A percentile compares a stretch with the other conserved stretches of the same genome.
These are phyloP conservation scores for Morpho helenor DNA, from an alignment of 2,888 invertebrate genomes.

Conservation along the genomic window DNA sequence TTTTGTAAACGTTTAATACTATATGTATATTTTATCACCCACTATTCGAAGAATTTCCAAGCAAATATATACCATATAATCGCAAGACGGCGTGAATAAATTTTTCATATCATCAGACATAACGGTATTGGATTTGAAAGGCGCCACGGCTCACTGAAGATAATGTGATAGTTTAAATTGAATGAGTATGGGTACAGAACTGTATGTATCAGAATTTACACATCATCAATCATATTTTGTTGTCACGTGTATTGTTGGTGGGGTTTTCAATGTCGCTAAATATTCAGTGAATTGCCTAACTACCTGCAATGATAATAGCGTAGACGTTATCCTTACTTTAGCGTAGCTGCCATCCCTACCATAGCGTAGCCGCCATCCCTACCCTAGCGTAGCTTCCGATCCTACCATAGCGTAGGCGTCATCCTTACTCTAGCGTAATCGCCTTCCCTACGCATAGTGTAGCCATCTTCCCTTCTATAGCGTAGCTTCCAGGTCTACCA, in stretches of 20 bases:
- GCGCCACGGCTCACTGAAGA: constrained; percentile 11
- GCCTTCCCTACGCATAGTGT: too few species aligned
- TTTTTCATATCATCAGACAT: constrained; percentile 28
- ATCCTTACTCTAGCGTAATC: too few species aligned
- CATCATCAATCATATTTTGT: constrained; percentile 11
- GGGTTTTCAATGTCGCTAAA: not conserved
- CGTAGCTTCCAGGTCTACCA: too few species aligned
- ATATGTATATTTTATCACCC: constrained; percentile 8
- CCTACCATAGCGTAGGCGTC: too few species aligned
- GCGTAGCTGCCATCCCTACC: too few species aligned
- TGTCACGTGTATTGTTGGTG: constrained; percentile 7
- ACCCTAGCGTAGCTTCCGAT: too few species aligned
- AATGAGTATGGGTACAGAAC: constrained; percentile 10
- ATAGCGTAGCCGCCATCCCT: too few species aligned
- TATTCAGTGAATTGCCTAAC: not conserved
- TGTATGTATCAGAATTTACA: constrained; percentile 11
- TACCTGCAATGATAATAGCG: too few species aligned
- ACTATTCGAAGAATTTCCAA: constrained; percentile 2
- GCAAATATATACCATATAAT: constrained; percentile 9
- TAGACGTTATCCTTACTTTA: too few species aligned
- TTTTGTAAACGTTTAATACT: constrained; percentile 2
- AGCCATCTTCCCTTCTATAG: too few species aligned
- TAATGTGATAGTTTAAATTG: constrained; percentile 14
- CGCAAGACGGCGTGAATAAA: constrained; percentile 24
- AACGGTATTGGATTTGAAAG: constrained; percentile 22